These are phyloP conservation scores for Simalia tracyae DNA, from an alignment of 2,797 vertebrate genomes.

Conservation along the genomic window DNA sequence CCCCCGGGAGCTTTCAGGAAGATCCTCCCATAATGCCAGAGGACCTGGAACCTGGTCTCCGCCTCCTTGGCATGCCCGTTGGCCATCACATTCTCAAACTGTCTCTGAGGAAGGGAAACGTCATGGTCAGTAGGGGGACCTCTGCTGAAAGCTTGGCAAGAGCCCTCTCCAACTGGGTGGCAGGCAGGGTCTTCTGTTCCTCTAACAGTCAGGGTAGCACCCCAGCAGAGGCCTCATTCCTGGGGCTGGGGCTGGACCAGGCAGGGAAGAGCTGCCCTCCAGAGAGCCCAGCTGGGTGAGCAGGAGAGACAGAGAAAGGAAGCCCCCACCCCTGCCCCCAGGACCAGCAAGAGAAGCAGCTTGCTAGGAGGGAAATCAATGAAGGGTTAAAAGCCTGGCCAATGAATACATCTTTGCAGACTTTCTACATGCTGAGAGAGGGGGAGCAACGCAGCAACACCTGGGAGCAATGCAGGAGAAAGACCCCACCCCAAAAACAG, in stretches of 20 bases:
- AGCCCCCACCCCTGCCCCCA: background rate
- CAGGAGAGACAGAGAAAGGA: background rate
- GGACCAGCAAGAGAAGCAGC: background rate
- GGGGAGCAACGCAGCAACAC: background rate
- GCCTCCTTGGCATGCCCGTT: conserved; percentile 52
- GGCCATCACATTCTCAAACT: conserved; percentile 39
- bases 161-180: background rate
- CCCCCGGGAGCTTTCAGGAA: conserved; percentile 50
- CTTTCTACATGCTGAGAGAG: background rate
- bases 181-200: background rate
- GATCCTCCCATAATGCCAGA: conserved; percentile 63
- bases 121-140: background rate
- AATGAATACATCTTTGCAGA: background rate
- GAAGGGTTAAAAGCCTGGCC: background rate
- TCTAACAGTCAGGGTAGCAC: background rate
- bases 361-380: background rate
- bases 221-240: no score
- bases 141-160: no score
- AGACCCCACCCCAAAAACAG: no score
- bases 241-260: background rate
- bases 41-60: conserved; percentile 50
- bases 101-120: conserved; percentile 41
- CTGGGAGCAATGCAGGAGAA: background rate
- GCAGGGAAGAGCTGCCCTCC: background rate
- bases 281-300: background rate